Conservation (phyloP, 2,797 vertebrate species). For the Phrynocephalus guinanensis region DNA sequence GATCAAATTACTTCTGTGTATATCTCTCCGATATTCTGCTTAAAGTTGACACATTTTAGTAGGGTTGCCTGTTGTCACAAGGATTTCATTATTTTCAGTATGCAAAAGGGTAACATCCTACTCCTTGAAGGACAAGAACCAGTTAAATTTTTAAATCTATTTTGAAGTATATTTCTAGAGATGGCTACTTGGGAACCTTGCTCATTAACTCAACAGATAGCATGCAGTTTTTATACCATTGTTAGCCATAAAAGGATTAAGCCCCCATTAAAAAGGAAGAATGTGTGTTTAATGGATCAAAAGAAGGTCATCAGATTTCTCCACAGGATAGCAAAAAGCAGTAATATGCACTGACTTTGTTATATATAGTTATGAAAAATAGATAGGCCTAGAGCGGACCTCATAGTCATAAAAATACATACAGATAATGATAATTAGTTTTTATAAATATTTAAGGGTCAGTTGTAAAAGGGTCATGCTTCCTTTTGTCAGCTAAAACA, state of each 20-base stretch:
- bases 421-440: conserved; percentile 46
- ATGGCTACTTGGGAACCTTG: conserved; percentile 3
- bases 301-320: conserved; percentile 39
- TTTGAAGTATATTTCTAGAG: neutral
- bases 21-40: conserved; percentile 18
- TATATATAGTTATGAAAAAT: conserved; percentile 37
- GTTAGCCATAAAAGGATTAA: conserved; percentile 41
- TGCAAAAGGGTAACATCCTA: conserved; percentile 1
- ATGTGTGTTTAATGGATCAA: conserved; percentile 40
- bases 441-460: conserved; percentile 57
- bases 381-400: conserved; percentile 34
- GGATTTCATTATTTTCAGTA: neutral
- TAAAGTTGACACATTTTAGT: conserved; percentile 32
- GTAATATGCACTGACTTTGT: conserved; percentile 35
- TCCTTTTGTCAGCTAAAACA: conserved; percentile 30
- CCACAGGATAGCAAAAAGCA: conserved; percentile 34
- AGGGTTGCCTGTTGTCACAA: conserved; percentile 32
- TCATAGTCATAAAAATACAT: conserved; percentile 48
- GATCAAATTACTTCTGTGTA: conserved; percentile 28
- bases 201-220: neutral
- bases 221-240: conserved; percentile 31
- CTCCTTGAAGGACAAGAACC: conserved; percentile 28
- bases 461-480: conserved; percentile 9
- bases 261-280: conserved; percentile 32
- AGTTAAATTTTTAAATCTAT: neutral